phyloP scores from a whole-genome alignment of 2,797 vertebrate species.

The Schizothorax lantsangensis region DNA sequence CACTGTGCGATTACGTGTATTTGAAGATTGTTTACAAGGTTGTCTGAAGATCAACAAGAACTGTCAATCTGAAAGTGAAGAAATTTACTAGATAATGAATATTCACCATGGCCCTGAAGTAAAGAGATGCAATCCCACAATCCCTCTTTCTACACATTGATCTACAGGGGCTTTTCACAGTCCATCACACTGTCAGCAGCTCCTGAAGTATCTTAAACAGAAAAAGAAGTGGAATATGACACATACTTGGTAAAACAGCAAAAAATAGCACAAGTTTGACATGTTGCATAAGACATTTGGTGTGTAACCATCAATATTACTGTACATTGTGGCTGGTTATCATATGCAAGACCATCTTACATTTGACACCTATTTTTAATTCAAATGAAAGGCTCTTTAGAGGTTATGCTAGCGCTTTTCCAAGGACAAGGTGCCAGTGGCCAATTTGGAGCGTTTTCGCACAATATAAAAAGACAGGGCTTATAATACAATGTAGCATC shows the following conservation, averaged over 20 bases:
- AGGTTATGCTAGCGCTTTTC: neutral
- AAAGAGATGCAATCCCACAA: slow-evolving; percentile 5
- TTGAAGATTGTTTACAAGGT: neutral
- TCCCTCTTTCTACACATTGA: neutral
- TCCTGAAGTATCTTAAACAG: neutral
- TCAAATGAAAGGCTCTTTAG: neutral
- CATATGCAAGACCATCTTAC: neutral
- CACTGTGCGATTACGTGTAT: neutral
- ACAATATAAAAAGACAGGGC: neutral
- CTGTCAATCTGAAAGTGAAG: neutral
- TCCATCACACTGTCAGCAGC: neutral
- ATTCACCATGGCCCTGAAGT: neutral
- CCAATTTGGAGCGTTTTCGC: neutral
- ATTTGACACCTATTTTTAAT: neutral
- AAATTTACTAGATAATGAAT: neutral
- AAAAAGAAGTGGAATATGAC: neutral
- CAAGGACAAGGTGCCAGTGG: neutral
- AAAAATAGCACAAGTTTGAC: neutral
- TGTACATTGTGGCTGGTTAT: neutral
- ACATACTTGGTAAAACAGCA: neutral
- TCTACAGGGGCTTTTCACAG: neutral
- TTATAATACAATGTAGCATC: neutral
- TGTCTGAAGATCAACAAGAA: neutral
- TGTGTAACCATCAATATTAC: neutral
- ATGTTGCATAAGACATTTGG: neutral